Conservation (phyloP, 2,888 invertebrate genomes). For the Polymixis flavicincta region DNA sequence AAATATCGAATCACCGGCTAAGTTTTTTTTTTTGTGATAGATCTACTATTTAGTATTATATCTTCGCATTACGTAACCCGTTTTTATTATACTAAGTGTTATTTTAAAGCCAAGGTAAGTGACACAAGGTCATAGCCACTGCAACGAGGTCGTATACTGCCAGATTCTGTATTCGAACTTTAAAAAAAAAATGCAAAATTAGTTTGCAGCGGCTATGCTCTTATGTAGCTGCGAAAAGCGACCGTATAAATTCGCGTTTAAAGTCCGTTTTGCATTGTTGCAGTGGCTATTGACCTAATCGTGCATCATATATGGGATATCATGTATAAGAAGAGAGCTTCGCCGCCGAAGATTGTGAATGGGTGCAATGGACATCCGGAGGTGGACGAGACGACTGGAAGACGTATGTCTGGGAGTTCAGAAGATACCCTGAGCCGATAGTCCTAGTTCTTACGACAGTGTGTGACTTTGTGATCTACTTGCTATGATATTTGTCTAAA, state of each 20-base stretch:
- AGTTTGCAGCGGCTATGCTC: constrained; percentile 91
- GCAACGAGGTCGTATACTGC: constrained; percentile 81
- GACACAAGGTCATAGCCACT: constrained; percentile 88
- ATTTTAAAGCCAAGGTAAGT: constrained; percentile 74
- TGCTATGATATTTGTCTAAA: constrained; percentile 4
- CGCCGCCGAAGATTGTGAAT: constrained; percentile 74
- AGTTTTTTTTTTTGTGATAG: not conserved
- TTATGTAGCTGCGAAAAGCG: constrained; percentile 84
- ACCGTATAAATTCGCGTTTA: constrained; percentile 60
- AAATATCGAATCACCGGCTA: too few species aligned
- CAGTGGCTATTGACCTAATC: constrained; percentile 99
- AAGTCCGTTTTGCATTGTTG: constrained; percentile 90
- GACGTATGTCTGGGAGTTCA: constrained; percentile 86
- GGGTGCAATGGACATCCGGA: constrained; percentile 85
- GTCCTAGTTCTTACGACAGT: constrained; percentile 58
- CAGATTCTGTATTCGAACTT: constrained; percentile 65
- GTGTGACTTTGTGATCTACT: constrained; percentile 61
- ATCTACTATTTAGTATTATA: not conserved
- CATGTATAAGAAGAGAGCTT: constrained; percentile 91
- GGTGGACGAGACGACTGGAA: constrained; percentile 78
- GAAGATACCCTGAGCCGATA: constrained; percentile 90
- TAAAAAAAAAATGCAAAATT: constrained; percentile 46
- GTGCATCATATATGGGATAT: constrained; percentile 99
- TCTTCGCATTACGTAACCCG: not conserved
- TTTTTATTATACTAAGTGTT: constrained; percentile 20